Evolutionary conservation across 2,113 vertebrate genomes (phyloP), one percentile per base, ranked within the genome.

Genomic region (Eubucco bourcierii): DNA sequence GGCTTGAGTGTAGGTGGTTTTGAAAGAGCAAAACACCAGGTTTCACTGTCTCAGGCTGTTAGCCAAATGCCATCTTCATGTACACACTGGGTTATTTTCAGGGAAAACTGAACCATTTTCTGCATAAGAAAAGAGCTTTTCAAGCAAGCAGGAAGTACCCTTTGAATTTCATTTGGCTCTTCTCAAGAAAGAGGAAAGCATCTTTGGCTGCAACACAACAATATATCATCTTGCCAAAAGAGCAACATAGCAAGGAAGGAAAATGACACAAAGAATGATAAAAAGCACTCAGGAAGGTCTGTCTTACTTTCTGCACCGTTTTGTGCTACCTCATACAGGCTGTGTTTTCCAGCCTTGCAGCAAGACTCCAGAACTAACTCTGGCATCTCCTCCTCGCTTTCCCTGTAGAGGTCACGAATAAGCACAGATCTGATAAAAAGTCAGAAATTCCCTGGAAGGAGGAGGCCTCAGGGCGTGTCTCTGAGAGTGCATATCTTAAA

Each of bases 361-460:
- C 44, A 63, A 47, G 66, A 29, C 34, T 83, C n/a, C 6, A 10
- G 17, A n/a, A 27, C 41, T 70, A 61, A 68, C n/a, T 55, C 28
- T 0, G 2, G 14, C 23, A 37, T n/a, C 50, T 75, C 37, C 39
- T 39, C 58, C 86, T 34, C 25, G 50, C 44, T n/a, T 75, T 55
- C 61, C n/a, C 44, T 34, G 39, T 10, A 53, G 18, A 3, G 9
- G 0, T 0, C 1, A 1, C 64, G 58, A 37, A 33, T 21, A 84
- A 46, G 47, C 15, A 33, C 41, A 80, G 55, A 44, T 60, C 50
- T 85, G 29, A 68, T 59, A 79, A 76, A 55, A 66, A 84, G 21
- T 39, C 74, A 92, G 78, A 76, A 84, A 79, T 84, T 4, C 55
- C 18, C 23, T 87, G 55, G 33, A 66, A 90, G 56, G 28, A 84